Percentiles rank a stretch among this genome's conserved stretches.
These are phyloP conservation scores for Rhopilema esculentum DNA, from an alignment of 30 jellyfish, hydroid and myxozoan species.

Conservation along the genomic window DNA sequence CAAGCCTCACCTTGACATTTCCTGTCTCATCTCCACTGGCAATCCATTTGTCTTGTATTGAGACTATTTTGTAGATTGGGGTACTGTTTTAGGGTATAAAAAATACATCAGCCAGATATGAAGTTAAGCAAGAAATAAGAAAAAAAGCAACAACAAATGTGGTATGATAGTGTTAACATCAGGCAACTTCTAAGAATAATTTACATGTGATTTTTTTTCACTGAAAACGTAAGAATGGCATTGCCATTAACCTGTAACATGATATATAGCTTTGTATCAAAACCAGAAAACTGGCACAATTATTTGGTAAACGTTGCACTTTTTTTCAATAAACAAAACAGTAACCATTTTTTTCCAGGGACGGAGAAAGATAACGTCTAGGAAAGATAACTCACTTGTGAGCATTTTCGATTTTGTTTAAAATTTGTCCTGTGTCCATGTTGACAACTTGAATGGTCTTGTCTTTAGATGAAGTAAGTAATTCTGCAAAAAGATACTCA, in stretches of 20 bases:
- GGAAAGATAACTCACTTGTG: conserved; percentile 33
- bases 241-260: too few relatives aligned
- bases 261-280: too few relatives aligned
- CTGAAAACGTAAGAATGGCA: too few relatives aligned
- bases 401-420: conserved; percentile 47
- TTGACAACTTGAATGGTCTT: conserved; percentile 51
- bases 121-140: too few relatives aligned
- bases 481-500: conserved; percentile 10
- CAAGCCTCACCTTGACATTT: conserved; percentile 65
- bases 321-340: too few relatives aligned
- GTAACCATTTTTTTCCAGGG: too few relatives aligned
- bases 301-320: too few relatives aligned
- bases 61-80: conserved; percentile 58
- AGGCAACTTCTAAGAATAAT: too few relatives aligned
- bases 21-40: conserved; percentile 92
- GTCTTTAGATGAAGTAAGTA: conserved; percentile 79
- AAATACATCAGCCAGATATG: background rate
- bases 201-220: too few relatives aligned
- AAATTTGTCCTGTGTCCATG: conserved; percentile 68
- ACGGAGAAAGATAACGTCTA: too few relatives aligned
- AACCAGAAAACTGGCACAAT: too few relatives aligned
- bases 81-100: conserved; percentile 29
- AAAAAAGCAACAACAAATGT: background rate
- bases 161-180: background rate
- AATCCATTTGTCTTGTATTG: conserved; percentile 63